Base-by-base conservation (phyloP, 2,888 invertebrate species). In the Pomacea canaliculata region DNA sequence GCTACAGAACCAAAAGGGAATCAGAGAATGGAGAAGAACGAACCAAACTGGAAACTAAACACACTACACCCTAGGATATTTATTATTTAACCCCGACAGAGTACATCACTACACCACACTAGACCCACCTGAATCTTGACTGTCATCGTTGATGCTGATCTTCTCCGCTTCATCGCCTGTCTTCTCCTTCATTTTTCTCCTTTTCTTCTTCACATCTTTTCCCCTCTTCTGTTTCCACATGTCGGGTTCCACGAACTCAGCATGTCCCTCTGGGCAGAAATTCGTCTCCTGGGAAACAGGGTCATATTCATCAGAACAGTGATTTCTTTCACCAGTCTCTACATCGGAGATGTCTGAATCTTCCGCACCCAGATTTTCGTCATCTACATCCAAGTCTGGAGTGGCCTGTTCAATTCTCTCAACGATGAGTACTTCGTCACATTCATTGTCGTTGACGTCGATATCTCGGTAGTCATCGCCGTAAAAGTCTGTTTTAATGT, bases 81-180 rank as follows among this genome's bases (percentile, higher is more conserved):
- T 37, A 37, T 5, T 37, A 5, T 37, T 37, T 37, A 37, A 37
- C 37, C 37, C 37, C 37, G 37, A 37, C 37, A 10, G 51, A 56
- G 51, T 3, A 56, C 37, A 37, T 37, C 37, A 37, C 16, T 56
- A 56, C 51, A 16, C 16, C 51, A 56, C 8, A 16, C 4, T 7
- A 56, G 2, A 56, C 77, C 76, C 23, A 82, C 81, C 81, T 19
- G 80, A 82, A 70, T 78, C 73, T 62, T 76, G 70, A 74, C 75
- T 76, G 19, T 77, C 80, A 56, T 73, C 23, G 63, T 74, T 80
- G 71, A 68, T 74, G 51, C 70, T 73, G 48, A 67, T 62, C 60
- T 27, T 73, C 56, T 74, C 73, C 8, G 16, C 74, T 23, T 73
- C 73, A 9, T 76, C 70, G 56, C 23, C 71, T 16, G 46, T 51